Percentiles rank a stretch among this genome's conserved stretches.
Conservation (phyloP, 2,797 vertebrate species). For the Poecilia gillii region DNA sequence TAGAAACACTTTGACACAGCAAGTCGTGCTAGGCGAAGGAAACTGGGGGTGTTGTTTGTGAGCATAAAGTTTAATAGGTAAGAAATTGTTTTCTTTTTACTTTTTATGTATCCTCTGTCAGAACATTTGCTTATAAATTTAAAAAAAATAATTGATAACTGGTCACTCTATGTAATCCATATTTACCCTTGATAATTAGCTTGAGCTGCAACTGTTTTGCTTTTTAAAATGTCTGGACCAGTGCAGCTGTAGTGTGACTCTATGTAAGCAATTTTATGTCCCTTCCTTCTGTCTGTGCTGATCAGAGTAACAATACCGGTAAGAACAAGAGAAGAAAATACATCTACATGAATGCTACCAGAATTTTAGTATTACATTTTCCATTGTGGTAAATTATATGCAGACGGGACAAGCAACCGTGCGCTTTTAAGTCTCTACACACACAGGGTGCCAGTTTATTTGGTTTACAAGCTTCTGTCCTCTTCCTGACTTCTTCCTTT, state of each 20-base stretch:
- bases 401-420: not conserved
- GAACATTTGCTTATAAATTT: not conserved
- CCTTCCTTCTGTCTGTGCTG: not conserved
- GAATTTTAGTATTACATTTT: not conserved
- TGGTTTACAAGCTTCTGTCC: not conserved
- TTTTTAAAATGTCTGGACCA: not conserved
- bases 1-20: not conserved
- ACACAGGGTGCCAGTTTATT: not conserved
- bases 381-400: not conserved
- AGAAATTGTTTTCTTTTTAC: not conserved
- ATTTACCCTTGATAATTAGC: not conserved
- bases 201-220: not conserved
- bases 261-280: not conserved
- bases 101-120: not conserved
- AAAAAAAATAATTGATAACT: not conserved
- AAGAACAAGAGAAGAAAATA: not conserved
- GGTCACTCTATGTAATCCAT: not conserved
- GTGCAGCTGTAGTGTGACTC: not conserved
- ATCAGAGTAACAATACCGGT: not conserved
- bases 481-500: not conserved
- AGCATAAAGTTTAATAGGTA: not conserved
- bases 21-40: not conserved
- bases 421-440: not conserved
- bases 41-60: conserved; percentile 1
- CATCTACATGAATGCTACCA: not conserved